Percentiles rank a stretch among this genome's conserved stretches.
phyloP scores from a whole-genome alignment of 2,888 invertebrate genomes.

The Labia minor region DNA sequence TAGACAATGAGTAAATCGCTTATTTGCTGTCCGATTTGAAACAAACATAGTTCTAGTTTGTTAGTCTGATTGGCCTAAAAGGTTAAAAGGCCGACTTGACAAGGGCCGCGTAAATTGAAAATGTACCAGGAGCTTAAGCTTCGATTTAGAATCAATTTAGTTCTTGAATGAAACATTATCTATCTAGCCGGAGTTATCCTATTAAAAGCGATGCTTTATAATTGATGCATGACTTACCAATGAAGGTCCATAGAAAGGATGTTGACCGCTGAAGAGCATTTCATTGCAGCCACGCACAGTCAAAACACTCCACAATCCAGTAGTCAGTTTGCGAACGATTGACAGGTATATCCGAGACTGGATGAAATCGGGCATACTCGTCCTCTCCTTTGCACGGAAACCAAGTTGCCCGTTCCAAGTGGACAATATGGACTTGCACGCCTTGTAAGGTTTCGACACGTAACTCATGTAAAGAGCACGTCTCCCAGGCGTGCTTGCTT shows the following conservation, averaged over 20 bases:
- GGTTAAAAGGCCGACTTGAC: not conserved
- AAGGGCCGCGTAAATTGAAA: not conserved
- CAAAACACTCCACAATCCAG: too few species aligned
- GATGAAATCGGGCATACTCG: not conserved
- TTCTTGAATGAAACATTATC: slow-evolving; percentile 8
- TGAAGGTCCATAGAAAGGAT: not conserved
- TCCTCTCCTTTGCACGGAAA: not conserved
- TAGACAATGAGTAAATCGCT: slow-evolving; percentile 13
- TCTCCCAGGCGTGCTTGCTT: not conserved
- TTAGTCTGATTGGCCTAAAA: slow-evolving; percentile 13
- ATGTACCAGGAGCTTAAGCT: not conserved
- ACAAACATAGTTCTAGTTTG: slow-evolving; percentile 13
- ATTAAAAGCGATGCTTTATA: slow-evolving; percentile 5
- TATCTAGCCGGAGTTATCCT: not conserved
- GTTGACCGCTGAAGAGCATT: not conserved
- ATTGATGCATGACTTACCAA: not conserved
- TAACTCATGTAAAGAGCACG: not conserved
- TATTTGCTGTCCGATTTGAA: slow-evolving; percentile 13
- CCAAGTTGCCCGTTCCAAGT: not conserved
- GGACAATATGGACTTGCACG: not conserved
- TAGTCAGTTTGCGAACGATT: not conserved
- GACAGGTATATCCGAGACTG: too few species aligned
- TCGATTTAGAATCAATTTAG: not conserved
- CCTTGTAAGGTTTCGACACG: not conserved
- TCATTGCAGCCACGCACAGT: not conserved